Evolutionary conservation across 2,113 vertebrate genomes (phyloP).

Genomic region (Chloroceryle aenea): DNA sequence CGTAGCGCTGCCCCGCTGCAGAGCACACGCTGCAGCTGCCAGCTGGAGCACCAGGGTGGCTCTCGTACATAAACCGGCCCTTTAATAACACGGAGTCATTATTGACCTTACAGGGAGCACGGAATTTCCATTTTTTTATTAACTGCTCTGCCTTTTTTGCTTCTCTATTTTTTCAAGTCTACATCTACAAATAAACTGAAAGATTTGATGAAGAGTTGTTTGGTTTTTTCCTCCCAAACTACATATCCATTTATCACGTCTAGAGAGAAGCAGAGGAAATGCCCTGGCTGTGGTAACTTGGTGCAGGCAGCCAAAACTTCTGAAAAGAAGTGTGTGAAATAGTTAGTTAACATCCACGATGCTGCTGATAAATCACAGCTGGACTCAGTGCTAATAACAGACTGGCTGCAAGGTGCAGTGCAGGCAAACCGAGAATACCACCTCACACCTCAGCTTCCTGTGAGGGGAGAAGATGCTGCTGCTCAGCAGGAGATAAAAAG

Average conservation of each 20-base stretch:
- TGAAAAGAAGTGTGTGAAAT: not conserved
- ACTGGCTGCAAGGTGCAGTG: rapidly evolving
- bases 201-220: not conserved
- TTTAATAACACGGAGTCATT: not conserved
- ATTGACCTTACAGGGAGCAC: rapidly evolving
- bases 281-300: not conserved
- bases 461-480: not conserved
- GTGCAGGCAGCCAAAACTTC: not conserved
- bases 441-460: not conserved
- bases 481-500: not conserved
- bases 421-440: not conserved
- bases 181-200: not conserved
- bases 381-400: not conserved
- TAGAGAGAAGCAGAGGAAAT: not conserved
- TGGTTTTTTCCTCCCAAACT: not conserved
- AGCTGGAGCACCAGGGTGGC: not conserved
- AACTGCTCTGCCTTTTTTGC: not conserved
- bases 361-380: not conserved
- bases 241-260: not conserved
- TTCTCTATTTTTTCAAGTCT: not conserved
- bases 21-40: not conserved
- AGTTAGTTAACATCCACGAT: not conserved
- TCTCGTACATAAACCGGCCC: not conserved
- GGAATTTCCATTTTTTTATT: not conserved
- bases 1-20: not conserved